A percentile compares a stretch with the other conserved stretches of the same genome.
Evolutionary conservation across 92 coral and sea anemone species (phyloP).

Genomic region (Desmophyllum pertusum): DNA sequence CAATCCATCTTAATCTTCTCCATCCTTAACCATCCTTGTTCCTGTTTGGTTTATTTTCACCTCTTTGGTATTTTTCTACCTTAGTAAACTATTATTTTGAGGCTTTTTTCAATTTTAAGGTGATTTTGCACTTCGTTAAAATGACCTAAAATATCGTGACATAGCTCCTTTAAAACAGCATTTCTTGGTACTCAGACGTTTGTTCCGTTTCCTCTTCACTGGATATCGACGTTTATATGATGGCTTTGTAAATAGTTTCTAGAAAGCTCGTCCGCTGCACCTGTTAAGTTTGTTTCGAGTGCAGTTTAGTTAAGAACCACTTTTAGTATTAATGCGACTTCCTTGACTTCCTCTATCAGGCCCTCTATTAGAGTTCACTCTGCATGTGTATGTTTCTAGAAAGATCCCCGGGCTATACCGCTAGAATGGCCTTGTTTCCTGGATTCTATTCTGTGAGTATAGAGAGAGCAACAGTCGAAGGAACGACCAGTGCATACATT

Average conservation of each 20-base stretch:
- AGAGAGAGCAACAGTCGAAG: background rate
- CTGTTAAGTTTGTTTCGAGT: background rate
- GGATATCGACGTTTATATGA: background rate
- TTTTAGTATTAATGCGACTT: background rate
- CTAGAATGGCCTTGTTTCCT: background rate
- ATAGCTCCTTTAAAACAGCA: too few species aligned
- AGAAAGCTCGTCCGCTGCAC: constrained; percentile 3
- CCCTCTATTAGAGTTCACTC: too few species aligned
- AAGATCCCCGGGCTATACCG: background rate
- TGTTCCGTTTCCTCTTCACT: constrained; percentile 1
- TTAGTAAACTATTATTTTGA: too few species aligned
- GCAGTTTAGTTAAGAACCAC: background rate
- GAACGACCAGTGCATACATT: background rate
- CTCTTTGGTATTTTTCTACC: too few species aligned
- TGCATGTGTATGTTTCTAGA: constrained; percentile 3
- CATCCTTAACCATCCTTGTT: too few species aligned
- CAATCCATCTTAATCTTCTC: too few species aligned
- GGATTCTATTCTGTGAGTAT: background rate
- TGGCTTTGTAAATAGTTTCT: constrained; percentile 2
- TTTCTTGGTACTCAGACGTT: background rate
- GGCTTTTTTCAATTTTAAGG: too few species aligned
- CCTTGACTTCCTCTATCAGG: background rate
- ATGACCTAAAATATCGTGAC: too few species aligned
- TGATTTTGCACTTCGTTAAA: too few species aligned
- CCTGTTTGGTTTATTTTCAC: too few species aligned